A percentile compares a stretch with the other conserved stretches of the same genome.
Evolutionary conservation across 2,113 vertebrate species (phyloP).

Genomic region (Ameiurus melas): DNA sequence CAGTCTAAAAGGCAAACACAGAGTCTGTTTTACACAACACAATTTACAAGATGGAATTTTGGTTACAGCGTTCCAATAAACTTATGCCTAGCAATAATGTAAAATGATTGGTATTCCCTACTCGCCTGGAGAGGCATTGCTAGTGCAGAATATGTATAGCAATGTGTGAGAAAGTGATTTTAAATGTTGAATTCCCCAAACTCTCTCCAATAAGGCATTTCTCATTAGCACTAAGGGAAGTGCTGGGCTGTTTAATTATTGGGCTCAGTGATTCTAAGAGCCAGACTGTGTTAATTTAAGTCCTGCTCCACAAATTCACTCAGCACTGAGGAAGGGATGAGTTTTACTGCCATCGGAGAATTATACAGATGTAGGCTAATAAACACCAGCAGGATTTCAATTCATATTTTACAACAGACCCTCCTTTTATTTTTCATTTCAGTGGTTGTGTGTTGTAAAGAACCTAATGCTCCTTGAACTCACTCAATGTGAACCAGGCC

Average conservation of each 20-base stretch:
- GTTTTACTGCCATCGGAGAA: conserved; percentile 49
- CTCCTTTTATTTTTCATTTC: conserved; percentile 43
- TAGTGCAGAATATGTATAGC: conserved; percentile 2
- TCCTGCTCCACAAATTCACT: conserved; percentile 42
- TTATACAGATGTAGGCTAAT: conserved; percentile 51
- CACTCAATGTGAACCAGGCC: conserved; percentile 46
- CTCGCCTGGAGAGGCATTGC: not conserved
- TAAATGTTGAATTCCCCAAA: conserved; percentile 31
- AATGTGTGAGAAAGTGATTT: conserved; percentile 28
- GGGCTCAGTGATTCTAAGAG: conserved; percentile 51
- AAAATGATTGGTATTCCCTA: conserved; percentile 2
- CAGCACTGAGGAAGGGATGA: conserved; percentile 39
- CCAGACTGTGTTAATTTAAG: conserved; percentile 50
- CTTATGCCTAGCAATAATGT: not conserved
- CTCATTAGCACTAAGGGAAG: conserved; percentile 48
- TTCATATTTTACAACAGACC: conserved; percentile 51
- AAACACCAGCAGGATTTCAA: conserved; percentile 45
- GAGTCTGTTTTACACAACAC: not conserved
- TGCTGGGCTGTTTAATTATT: conserved; percentile 53
- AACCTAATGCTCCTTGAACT: conserved; percentile 43
- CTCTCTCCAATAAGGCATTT: conserved; percentile 39
- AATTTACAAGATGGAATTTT: not conserved
- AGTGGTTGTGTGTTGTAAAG: conserved; percentile 46
- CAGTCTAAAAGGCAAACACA: not conserved
- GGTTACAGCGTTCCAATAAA: not conserved